Evolutionary conservation across 1,140 invertebrate species (phyloP), one percentile per base, ranked within the genome.

Genomic region (Papilio polytes): DNA sequence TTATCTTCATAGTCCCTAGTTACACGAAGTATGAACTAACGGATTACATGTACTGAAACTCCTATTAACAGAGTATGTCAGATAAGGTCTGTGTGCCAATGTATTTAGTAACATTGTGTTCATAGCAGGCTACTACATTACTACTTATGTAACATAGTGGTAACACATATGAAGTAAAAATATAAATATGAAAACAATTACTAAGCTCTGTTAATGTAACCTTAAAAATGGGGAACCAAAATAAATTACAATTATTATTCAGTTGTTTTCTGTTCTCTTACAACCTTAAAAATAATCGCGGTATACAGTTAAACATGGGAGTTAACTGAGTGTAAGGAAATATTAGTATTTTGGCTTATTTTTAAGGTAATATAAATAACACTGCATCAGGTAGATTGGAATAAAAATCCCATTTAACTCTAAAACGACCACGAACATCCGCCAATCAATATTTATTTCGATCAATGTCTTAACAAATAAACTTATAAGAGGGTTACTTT

Each of bases 391-490:
- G 53, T 56, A 59, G 56, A 9, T 70, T 70, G 1, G 3, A 26
- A 31, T 6, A 6, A 70, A 70, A 31, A 70, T 31, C 13, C 13
- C 51, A 76, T 51, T 2, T 12, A 46, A 48, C 9, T 20, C 20
- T 22, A 18, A 18, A 76, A 48, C 74, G 44, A 7, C 10, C 41
- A 53, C 73, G 46, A 46, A 76, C 22, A 76, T 76, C 74, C 74
- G n/a, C 46, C 4, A 13, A 18, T 44, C 18, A 46, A 76, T 76
- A 22, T 74, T 74, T 48, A 76, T 76, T 51, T 76, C 15, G 46
- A 76, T 76, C 26, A 46, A 51, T 51, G 46, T 76, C 74, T 48
- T 13, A 76, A 51, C 46, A 74, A 46, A 70, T 70, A 46, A 74
- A 74, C 18, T 36, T 44, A n/a, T 73, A 48, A 51, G n/a, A 22